phyloP scores from a whole-genome alignment of 2,113 vertebrate genomes.

The Mesembrinibis cayennensis region DNA sequence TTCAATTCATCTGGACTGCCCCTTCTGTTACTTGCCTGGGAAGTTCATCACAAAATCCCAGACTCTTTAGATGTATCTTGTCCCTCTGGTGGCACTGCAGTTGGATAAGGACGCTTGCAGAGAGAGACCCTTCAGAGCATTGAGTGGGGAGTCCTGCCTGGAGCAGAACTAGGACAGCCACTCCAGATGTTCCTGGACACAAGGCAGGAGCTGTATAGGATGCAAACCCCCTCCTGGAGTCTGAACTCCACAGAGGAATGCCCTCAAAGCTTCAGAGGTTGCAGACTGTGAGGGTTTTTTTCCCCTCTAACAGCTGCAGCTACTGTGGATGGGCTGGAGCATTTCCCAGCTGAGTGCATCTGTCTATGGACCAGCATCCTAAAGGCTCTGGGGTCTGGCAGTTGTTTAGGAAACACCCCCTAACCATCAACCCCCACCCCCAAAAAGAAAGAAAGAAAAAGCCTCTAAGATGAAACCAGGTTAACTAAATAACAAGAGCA shows the following conservation, averaged over 20 bases:
- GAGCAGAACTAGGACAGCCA: background rate
- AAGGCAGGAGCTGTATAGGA: background rate
- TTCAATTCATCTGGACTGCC: background rate
- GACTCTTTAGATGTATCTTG: background rate
- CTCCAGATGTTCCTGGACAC: background rate
- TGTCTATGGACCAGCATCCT: constrained; percentile 80
- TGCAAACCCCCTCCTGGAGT: background rate
- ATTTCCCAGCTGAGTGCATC: constrained; percentile 74
- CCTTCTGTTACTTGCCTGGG: background rate
- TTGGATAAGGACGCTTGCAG: background rate
- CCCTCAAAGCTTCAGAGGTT: constrained; percentile 21
- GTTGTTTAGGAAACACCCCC: constrained; percentile 83
- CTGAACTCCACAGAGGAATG: background rate
- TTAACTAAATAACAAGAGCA: constrained; percentile 73
- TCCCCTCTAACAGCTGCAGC: constrained; percentile 73
- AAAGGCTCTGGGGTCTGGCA: constrained; percentile 84
- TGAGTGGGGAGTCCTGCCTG: background rate
- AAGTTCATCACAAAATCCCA: background rate
- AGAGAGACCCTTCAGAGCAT: background rate
- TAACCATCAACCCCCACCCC: background rate
- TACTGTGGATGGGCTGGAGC: constrained; percentile 85
- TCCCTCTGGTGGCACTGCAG: background rate
- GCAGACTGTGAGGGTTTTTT: background rate
- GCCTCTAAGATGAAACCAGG: constrained; percentile 70
- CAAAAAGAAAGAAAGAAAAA: constrained; percentile 75